These are phyloP conservation scores for Cassiopea xamachana DNA, from an alignment of 30 jellyfish, hydroid and myxozoan species.

Conservation along the genomic window DNA sequence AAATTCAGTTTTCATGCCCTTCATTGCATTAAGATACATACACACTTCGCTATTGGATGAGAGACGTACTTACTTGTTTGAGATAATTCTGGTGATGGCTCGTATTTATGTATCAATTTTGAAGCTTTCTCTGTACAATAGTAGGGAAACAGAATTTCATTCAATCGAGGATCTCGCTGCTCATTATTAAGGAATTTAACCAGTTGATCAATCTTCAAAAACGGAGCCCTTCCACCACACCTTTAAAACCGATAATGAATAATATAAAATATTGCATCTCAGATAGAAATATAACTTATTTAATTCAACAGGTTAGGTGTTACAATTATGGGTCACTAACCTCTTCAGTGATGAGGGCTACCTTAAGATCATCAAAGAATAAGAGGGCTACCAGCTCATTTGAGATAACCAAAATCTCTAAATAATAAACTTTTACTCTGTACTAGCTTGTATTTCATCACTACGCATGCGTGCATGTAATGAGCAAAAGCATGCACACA, in stretches of 20 bases:
- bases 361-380: too few species aligned
- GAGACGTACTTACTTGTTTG: constrained; percentile 70
- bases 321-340: too few species aligned
- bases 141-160: constrained; percentile 87
- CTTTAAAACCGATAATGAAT: constrained; percentile 11
- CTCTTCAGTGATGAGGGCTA: too few species aligned
- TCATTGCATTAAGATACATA: not conserved
- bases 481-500: too few species aligned
- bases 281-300: too few species aligned
- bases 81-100: constrained; percentile 89
- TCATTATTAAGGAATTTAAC: constrained; percentile 87
- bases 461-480: too few species aligned
- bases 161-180: constrained; percentile 97
- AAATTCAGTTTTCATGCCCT: too few species aligned
- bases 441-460: too few species aligned
- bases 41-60: not conserved
- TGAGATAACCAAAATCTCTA: too few species aligned
- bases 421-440: too few species aligned
- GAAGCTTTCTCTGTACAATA: constrained; percentile 77
- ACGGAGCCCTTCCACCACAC: constrained; percentile 92
- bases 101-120: constrained; percentile 71
- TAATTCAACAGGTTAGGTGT: too few species aligned
- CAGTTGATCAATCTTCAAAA: constrained; percentile 76
- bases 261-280: not conserved
- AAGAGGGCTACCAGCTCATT: too few species aligned